phyloP scores from a whole-genome alignment of 92 coral and sea anemone species.

The Heteractis magnifica region DNA sequence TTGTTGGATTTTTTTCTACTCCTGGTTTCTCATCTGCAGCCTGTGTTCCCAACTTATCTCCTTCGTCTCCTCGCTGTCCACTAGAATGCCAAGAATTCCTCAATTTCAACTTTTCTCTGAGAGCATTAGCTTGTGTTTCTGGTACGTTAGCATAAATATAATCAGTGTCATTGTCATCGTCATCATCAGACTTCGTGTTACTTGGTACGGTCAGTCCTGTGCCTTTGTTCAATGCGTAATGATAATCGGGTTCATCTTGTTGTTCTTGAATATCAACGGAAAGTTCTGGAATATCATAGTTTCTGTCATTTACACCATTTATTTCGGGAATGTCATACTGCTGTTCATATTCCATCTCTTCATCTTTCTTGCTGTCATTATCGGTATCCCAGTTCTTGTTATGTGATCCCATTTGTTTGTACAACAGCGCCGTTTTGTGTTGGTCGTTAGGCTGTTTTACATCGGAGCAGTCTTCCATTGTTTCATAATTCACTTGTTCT shows the following conservation, averaged over 20 bases:
- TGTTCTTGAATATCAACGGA: background rate
- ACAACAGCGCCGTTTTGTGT: background rate
- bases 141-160: conserved; percentile 20
- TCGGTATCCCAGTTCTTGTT: background rate
- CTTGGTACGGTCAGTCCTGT: conserved; percentile 8
- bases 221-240: background rate
- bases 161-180: conserved; percentile 5
- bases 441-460: background rate
- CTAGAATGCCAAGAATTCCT: conserved; percentile 19
- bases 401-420: background rate
- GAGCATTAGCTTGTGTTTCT: conserved; percentile 16
- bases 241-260: background rate
- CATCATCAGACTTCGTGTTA: background rate
- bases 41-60: background rate
- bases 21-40: background rate
- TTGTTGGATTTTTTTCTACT: background rate
- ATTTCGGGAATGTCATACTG: conserved; percentile 18
- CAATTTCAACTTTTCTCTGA: background rate
- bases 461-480: background rate
- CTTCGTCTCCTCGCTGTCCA: background rate
- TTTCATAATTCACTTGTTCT: conserved; percentile 18
- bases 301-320: background rate
- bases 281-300: conserved; percentile 25
- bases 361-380: background rate
- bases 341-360: background rate